Evolutionary conservation across 2,113 vertebrate genomes (phyloP).

Genomic region (Periophthalmodon schlosseri): DNA sequence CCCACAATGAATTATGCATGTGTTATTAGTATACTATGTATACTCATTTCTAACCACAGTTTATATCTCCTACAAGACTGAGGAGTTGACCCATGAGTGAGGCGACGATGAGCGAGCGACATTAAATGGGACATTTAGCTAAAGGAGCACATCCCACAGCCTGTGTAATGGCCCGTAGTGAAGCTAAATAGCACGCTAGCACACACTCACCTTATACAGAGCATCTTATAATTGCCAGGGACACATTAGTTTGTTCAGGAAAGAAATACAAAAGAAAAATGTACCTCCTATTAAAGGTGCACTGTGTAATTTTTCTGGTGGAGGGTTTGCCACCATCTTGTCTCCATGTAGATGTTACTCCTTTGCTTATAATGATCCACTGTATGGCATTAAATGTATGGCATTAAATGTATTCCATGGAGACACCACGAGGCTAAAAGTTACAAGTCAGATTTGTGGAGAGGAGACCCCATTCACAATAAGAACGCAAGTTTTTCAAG

Average conservation of each 20-base stretch:
- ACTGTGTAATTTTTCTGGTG: too few species aligned
- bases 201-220: constrained; percentile 38
- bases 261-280: constrained; percentile 36
- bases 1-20: background rate
- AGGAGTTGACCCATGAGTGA: background rate
- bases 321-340: too few species aligned
- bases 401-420: too few species aligned
- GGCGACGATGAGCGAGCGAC: constrained; percentile 8
- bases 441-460: too few species aligned
- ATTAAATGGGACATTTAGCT: constrained; percentile 25
- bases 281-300: constrained; percentile 36
- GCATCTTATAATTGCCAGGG: constrained; percentile 46
- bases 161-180: constrained; percentile 37
- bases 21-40: too few species aligned
- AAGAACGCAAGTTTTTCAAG: too few species aligned
- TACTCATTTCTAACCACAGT: background rate
- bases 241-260: constrained; percentile 32
- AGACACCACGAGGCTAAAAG: too few species aligned
- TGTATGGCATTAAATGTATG: too few species aligned
- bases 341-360: too few species aligned
- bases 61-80: background rate
- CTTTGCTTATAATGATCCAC: too few species aligned
- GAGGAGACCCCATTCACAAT: too few species aligned
- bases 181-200: constrained; percentile 27
- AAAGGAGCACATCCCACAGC: constrained; percentile 30